Percentiles rank a stretch among this genome's conserved stretches.
These are phyloP conservation scores for Spheniscus humboldti DNA, from an alignment of 2,797 vertebrate genomes.

Conservation along the genomic window DNA sequence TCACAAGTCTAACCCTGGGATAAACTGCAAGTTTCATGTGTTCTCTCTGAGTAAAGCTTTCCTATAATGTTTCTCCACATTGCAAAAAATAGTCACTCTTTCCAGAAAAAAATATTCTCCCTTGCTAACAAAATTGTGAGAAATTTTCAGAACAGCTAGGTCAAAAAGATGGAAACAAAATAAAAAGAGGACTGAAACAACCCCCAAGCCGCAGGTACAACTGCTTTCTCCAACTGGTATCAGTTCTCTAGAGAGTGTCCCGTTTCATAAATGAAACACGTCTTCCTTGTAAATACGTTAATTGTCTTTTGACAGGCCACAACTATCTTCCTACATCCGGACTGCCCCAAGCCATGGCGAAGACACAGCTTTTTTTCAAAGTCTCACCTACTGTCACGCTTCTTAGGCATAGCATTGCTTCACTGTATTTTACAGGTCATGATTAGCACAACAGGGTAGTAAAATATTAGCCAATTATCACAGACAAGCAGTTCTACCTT, in stretches of 20 bases:
- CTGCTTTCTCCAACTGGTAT: neutral
- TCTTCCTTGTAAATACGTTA: constrained; percentile 42
- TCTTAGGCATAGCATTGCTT: neutral
- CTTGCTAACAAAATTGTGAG: neutral
- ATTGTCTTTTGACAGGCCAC: constrained; percentile 17
- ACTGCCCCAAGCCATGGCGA: neutral
- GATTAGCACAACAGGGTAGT: neutral
- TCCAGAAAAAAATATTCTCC: neutral
- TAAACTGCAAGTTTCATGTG: neutral
- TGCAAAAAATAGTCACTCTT: neutral
- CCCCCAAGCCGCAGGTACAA: neutral
- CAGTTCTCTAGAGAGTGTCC: neutral
- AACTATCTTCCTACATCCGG: neutral
- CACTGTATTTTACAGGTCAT: neutral
- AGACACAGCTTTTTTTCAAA: neutral
- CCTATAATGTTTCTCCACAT: neutral
- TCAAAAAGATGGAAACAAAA: neutral
- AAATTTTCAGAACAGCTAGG: neutral
- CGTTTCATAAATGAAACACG: constrained; percentile 36
- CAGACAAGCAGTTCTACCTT: neutral
- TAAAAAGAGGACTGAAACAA: neutral
- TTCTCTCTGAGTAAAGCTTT: neutral
- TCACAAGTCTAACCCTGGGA: neutral
- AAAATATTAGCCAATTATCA: constrained; percentile 10
- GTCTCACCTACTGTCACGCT: neutral